A percentile compares a stretch with the other conserved stretches of the same genome.
phyloP scores from a whole-genome alignment of 2,888 invertebrate genomes.

The Thera britannica region DNA sequence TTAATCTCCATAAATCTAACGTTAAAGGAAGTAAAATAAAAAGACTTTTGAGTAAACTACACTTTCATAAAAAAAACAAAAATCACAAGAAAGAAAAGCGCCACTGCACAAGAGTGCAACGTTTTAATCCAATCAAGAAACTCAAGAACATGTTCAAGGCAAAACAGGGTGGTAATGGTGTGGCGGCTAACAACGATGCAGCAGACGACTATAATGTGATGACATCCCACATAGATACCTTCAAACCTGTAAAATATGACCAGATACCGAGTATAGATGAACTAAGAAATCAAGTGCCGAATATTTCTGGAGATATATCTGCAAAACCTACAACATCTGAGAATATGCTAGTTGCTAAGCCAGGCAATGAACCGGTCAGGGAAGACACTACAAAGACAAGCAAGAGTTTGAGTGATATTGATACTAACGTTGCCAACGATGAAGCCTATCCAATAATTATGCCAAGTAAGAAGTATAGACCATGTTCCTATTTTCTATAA shows the following conservation, averaged over 20 bases:
- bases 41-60: slow-evolving; percentile 46
- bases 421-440: neutral
- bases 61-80: slow-evolving; percentile 42
- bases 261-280: slow-evolving; percentile 48
- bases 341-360: neutral
- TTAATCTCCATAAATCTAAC: slow-evolving; percentile 45
- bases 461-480: slow-evolving; percentile 3
- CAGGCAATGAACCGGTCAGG: neutral
- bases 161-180: slow-evolving; percentile 31
- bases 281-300: slow-evolving; percentile 56
- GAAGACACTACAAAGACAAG: neutral
- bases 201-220: slow-evolving; percentile 49
- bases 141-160: slow-evolving; percentile 55
- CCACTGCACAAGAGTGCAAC: slow-evolving; percentile 44
- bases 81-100: slow-evolving; percentile 38
- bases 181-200: slow-evolving; percentile 24
- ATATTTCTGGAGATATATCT: slow-evolving; percentile 47
- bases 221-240: slow-evolving; percentile 43
- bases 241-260: slow-evolving; percentile 46
- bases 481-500: too few species aligned
- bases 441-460: neutral
- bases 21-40: slow-evolving; percentile 36
- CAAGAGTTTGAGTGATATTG: neutral
- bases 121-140: slow-evolving; percentile 59
- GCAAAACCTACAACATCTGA: neutral